A percentile compares a stretch with the other conserved stretches of the same genome.
Evolutionary conservation across 2,113 vertebrate species (phyloP).

Genomic region (Bubo blakistoni): DNA sequence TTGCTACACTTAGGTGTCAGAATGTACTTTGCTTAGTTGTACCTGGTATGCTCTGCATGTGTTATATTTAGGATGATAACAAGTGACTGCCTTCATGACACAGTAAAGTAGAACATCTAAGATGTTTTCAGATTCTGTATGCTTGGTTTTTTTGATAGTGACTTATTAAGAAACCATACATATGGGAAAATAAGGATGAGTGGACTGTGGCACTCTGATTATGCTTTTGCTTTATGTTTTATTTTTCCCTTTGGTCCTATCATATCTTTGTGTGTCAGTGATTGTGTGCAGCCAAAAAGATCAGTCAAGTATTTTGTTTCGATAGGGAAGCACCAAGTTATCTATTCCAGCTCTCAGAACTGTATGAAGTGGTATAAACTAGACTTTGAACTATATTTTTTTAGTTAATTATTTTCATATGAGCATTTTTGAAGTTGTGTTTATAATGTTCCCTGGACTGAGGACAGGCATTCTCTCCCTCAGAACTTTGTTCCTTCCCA

Average conservation of each 20-base stretch:
- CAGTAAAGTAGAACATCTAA: background rate
- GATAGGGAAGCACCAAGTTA: background rate
- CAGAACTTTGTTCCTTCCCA: background rate
- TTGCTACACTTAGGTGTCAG: background rate
- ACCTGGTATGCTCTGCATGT: background rate
- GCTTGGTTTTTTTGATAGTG: background rate
- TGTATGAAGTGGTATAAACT: background rate
- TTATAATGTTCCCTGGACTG: background rate
- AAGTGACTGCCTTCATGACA: background rate
- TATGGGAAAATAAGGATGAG: background rate
- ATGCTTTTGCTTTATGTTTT: background rate
- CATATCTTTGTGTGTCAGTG: background rate
- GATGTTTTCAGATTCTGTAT: background rate
- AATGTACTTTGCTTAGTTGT: background rate
- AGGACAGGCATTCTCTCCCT: background rate
- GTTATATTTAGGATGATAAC: background rate
- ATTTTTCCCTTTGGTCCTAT: background rate
- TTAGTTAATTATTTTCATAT: background rate
- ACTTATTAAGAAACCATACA: background rate
- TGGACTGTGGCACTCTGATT: background rate
- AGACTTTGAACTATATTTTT: background rate
- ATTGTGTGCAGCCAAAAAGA: background rate
- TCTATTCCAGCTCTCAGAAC: background rate
- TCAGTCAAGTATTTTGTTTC: background rate
- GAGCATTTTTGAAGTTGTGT: background rate